These are phyloP conservation scores for Apamea monoglypha DNA, from an alignment of 2,888 invertebrate species.

Conservation along the genomic window DNA sequence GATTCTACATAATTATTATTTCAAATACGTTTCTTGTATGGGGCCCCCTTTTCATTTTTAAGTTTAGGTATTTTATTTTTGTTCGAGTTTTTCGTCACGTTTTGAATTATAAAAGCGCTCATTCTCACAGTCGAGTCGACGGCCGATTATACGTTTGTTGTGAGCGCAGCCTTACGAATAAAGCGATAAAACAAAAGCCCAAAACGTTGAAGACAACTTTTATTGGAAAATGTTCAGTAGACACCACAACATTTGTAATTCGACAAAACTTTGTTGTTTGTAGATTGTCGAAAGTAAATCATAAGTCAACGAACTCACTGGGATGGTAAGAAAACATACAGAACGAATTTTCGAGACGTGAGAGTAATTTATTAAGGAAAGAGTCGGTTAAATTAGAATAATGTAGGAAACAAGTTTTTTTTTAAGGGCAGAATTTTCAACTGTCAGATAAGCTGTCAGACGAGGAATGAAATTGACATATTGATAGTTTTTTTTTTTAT, in stretches of 20 bases:
- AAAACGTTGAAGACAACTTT: slow-evolving; percentile 14
- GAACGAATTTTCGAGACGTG: background rate
- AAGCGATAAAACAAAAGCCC: slow-evolving; percentile 28
- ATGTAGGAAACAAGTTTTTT: background rate
- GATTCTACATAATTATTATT: too few relatives aligned
- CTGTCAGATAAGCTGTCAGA: too few relatives aligned
- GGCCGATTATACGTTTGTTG: background rate
- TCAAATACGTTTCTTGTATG: too few relatives aligned
- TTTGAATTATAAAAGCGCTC: background rate
- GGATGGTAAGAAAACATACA: slow-evolving; percentile 4
- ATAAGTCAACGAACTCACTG: slow-evolving; percentile 46
- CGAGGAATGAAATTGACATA: background rate
- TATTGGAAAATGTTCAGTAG: slow-evolving; percentile 29
- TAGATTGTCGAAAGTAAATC: slow-evolving; percentile 27
- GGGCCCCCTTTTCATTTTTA: too few relatives aligned
- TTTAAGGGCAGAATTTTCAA: background rate
- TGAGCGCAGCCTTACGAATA: background rate
- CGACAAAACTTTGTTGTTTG: slow-evolving; percentile 52
- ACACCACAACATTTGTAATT: slow-evolving; percentile 39
- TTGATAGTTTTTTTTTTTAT: background rate
- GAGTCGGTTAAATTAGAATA: background rate
- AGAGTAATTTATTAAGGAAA: slow-evolving; percentile 18
- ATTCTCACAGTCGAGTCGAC: background rate
- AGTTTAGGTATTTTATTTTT: too few relatives aligned
- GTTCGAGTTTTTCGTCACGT: background rate